Conservation (phyloP, 2,113 vertebrate species). For the Scalopus aquaticus region DNA sequence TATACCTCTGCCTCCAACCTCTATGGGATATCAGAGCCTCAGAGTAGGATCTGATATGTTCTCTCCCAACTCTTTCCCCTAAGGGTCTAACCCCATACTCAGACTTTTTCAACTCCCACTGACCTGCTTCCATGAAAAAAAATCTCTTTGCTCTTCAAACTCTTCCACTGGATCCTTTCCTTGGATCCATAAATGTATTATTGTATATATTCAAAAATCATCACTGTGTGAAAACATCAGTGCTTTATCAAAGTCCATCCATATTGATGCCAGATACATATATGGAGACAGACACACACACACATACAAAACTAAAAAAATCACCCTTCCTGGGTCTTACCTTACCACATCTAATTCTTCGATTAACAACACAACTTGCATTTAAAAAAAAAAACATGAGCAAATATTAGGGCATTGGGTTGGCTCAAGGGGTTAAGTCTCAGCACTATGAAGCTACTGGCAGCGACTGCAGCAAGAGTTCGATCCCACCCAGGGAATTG, state of each 20-base stretch:
- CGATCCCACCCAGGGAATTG: too few species aligned
- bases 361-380: not conserved
- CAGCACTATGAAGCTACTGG: too few species aligned
- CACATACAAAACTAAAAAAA: not conserved
- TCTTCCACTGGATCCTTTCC: not conserved
- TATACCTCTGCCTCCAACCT: not conserved
- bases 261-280: not conserved
- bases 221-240: not conserved
- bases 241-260: not conserved
- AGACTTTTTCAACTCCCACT: not conserved
- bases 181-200: not conserved
- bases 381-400: conserved; percentile 16
- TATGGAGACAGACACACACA: not conserved
- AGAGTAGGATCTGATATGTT: not conserved
- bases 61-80: not conserved
- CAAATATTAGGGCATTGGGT: too few species aligned
- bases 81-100: not conserved
- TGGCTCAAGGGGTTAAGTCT: too few species aligned
- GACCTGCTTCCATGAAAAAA: not conserved
- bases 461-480: too few species aligned
- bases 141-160: not conserved
- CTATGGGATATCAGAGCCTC: not conserved
- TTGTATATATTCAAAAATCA: not conserved
- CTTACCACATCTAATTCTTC: not conserved
- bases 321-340: not conserved